A percentile compares a stretch with the other conserved stretches of the same genome.
These are phyloP conservation scores for Montipora sp. DNA, from an alignment of 64 coral and sea anemone genomes.

Conservation along the genomic window DNA sequence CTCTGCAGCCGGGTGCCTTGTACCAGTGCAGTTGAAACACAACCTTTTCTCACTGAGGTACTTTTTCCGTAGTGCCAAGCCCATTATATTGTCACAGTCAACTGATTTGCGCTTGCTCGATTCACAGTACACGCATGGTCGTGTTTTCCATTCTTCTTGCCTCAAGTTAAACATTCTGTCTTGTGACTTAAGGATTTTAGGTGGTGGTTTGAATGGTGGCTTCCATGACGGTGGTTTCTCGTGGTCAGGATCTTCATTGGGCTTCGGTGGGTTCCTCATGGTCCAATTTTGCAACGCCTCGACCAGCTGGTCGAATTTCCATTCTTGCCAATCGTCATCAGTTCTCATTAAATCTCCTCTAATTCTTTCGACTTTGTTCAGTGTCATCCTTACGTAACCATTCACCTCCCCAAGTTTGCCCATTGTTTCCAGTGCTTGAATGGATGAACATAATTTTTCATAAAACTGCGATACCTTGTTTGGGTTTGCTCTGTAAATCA, in stretches of 20 bases:
- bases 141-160: constrained; percentile 18
- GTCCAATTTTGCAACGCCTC: constrained; percentile 60
- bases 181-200: not conserved
- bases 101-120: constrained; percentile 32
- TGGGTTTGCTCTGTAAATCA: constrained; percentile 3
- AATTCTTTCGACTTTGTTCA: constrained; percentile 45
- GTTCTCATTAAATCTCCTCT: constrained; percentile 54
- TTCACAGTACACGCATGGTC: constrained; percentile 62
- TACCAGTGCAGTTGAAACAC: constrained; percentile 69
- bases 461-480: not conserved
- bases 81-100: constrained; percentile 32
- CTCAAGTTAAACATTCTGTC: constrained; percentile 55
- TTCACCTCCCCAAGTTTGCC: constrained; percentile 43
- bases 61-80: constrained; percentile 1
- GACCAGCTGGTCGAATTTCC: constrained; percentile 17
- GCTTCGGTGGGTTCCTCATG: constrained; percentile 46
- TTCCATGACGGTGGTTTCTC: not conserved
- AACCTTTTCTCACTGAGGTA: constrained; percentile 24
- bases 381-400: constrained; percentile 32
- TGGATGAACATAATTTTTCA: not conserved
- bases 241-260: not conserved
- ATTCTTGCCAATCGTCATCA: constrained; percentile 50
- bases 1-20: constrained; percentile 22
- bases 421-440: constrained; percentile 49
- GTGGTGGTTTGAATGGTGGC: too few relatives aligned